Percentiles rank a stretch among this genome's conserved stretches.
These are phyloP conservation scores for Lophius americanus DNA, from an alignment of 2,797 vertebrate genomes.

Conservation along the genomic window DNA sequence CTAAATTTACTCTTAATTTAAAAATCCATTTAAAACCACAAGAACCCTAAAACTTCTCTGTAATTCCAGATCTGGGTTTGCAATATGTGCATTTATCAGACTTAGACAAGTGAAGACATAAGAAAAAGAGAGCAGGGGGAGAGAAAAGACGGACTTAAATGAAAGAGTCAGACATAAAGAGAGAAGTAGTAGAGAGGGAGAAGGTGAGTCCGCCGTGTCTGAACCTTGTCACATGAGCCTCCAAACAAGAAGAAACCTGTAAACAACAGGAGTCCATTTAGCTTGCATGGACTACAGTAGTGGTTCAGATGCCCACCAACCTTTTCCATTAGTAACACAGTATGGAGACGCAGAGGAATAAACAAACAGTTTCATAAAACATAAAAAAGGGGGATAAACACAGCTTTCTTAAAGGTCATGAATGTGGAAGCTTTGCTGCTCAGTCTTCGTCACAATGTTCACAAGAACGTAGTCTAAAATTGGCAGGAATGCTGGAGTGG, in stretches of 20 bases:
- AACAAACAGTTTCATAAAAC: conserved; percentile 22
- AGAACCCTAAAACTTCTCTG: background rate
- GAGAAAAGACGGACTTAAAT: background rate
- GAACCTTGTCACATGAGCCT: conserved; percentile 59
- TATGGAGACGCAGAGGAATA: conserved; percentile 6
- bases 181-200: background rate
- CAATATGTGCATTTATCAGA: background rate
- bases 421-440: conserved; percentile 8
- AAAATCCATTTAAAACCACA: background rate
- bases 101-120: background rate
- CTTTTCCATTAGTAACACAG: conserved; percentile 46
- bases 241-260: conserved; percentile 58
- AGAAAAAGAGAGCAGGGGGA: background rate
- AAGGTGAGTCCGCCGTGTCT: conserved; percentile 40
- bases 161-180: background rate
- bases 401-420: conserved; percentile 31
- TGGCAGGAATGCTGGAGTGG: conserved; percentile 10
- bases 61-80: background rate
- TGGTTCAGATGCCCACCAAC: conserved; percentile 29
- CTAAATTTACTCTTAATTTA: background rate
- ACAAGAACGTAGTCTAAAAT: conserved; percentile 21
- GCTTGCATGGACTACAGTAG: conserved; percentile 42
- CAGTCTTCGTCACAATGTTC: conserved; percentile 17
- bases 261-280: conserved; percentile 75
- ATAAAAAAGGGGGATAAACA: background rate